These are phyloP conservation scores for Rhorus exstirpatorius DNA, from an alignment of 2,888 invertebrate genomes.

Conservation along the genomic window DNA sequence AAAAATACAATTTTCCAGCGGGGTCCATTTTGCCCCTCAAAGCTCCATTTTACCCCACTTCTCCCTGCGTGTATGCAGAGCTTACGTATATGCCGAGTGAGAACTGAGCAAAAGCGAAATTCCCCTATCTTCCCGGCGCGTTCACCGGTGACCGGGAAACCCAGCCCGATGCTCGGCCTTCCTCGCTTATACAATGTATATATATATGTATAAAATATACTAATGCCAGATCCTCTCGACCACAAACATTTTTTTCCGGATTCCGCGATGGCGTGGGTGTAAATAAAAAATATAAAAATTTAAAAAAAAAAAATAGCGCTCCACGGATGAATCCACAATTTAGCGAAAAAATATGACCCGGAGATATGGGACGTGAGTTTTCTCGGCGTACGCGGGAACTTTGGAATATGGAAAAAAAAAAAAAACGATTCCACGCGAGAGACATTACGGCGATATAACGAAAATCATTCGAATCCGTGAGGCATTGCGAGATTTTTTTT, in stretches of 20 bases:
- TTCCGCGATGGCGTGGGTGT: slow-evolving; percentile 23
- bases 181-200: neutral
- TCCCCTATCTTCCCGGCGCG: slow-evolving; percentile 45
- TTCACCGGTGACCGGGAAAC: slow-evolving; percentile 49
- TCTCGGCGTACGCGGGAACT: slow-evolving; percentile 1
- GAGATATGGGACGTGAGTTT: slow-evolving; percentile 46
- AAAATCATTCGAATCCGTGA: slow-evolving; percentile 8
- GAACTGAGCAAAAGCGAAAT: slow-evolving; percentile 35
- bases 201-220: slow-evolving; percentile 13
- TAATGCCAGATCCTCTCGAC: slow-evolving; percentile 29
- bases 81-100: too few species aligned
- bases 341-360: slow-evolving; percentile 53
- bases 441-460: slow-evolving; percentile 7
- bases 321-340: slow-evolving; percentile 56
- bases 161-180: slow-evolving; percentile 36
- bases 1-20: too few species aligned
- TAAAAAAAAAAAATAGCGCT: slow-evolving; percentile 36
- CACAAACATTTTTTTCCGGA: slow-evolving; percentile 58
- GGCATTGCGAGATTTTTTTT: neutral
- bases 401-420: slow-evolving; percentile 23
- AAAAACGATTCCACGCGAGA: slow-evolving; percentile 27
- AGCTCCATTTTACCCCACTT: slow-evolving; percentile 9
- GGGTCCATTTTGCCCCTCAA: too few species aligned
- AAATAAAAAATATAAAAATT: slow-evolving; percentile 46
- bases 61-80: too few species aligned